Evolutionary conservation across 2,113 vertebrate genomes (phyloP).

Genomic region (Lucifuga dentata): DNA sequence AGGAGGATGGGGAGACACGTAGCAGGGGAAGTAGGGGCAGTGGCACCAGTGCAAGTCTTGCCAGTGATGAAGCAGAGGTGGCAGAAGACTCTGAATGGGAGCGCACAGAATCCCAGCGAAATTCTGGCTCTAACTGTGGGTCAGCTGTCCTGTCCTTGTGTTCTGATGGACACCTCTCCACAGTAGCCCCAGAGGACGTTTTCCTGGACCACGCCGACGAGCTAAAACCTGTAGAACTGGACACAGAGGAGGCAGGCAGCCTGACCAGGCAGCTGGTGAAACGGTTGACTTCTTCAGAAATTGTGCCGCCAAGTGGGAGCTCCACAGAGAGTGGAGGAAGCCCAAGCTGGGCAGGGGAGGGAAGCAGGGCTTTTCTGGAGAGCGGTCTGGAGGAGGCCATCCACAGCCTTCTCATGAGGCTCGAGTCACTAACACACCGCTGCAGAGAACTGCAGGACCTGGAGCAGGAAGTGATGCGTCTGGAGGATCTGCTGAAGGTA

Average conservation of each 20-base stretch:
- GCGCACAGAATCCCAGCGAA: constrained; percentile 70
- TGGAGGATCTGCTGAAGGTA: constrained; percentile 97
- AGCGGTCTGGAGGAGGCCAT: constrained; percentile 95
- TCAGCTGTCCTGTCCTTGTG: constrained; percentile 67
- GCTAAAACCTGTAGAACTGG: constrained; percentile 95
- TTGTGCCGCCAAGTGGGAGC: constrained; percentile 46
- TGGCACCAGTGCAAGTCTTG: constrained; percentile 71
- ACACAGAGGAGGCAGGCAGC: constrained; percentile 90
- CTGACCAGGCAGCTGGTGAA: constrained; percentile 95
- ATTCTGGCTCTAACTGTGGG: constrained; percentile 62
- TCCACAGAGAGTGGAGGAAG: constrained; percentile 58
- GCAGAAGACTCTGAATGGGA: constrained; percentile 81
- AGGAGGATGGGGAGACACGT: constrained; percentile 60
- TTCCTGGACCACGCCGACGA: constrained; percentile 85
- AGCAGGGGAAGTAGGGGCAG: constrained; percentile 68
- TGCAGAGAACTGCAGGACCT: constrained; percentile 94
- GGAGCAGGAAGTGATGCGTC: constrained; percentile 92
- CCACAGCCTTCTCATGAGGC: constrained; percentile 88
- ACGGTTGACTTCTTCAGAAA: constrained; percentile 91
- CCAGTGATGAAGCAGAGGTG: constrained; percentile 73
- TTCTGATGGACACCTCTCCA: constrained; percentile 69
- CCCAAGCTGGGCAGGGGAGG: constrained; percentile 87
- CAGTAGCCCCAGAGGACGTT: constrained; percentile 70
- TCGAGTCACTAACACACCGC: constrained; percentile 91
- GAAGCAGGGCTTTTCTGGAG: constrained; percentile 88